Percentiles rank a stretch among this genome's conserved stretches.
Conservation (phyloP, 2,113 vertebrate genomes). For the Cavia porcellus region DNA sequence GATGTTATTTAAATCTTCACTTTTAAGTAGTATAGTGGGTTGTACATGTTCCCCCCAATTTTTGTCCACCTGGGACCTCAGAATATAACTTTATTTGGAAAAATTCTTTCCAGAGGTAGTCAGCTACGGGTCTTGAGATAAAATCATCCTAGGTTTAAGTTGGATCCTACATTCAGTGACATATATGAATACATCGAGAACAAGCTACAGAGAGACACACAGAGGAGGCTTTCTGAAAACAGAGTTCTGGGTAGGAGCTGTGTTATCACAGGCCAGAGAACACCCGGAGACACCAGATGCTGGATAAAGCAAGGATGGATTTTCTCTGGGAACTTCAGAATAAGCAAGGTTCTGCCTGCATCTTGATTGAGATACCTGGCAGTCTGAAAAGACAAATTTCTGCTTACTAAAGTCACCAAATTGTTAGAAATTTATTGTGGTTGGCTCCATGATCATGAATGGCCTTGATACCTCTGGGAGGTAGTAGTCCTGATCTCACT, state of each 20-base stretch:
- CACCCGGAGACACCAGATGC: not conserved
- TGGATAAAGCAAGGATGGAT: not conserved
- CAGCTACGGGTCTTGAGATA: not conserved
- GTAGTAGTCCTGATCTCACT: no score
- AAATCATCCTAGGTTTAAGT: not conserved
- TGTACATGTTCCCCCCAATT: not conserved
- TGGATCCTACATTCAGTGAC: not conserved
- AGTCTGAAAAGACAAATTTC: not conserved
- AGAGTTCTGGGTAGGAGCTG: not conserved
- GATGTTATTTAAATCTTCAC: not conserved
- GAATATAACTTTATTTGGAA: not conserved
- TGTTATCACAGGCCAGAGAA: not conserved
- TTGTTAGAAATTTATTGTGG: not conserved
- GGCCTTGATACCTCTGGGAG: no score
- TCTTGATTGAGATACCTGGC: not conserved
- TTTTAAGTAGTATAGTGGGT: not conserved
- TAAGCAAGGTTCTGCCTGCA: not conserved
- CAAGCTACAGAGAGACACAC: not conserved
- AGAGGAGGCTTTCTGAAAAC: not conserved
- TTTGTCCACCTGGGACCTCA: not conserved
- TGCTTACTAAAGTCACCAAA: not conserved
- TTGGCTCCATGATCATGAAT: no score
- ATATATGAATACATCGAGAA: not conserved
- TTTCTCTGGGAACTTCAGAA: not conserved
- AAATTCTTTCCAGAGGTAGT: not conserved